Base-by-base conservation (phyloP, 1,140 invertebrate species). In the Nylanderia fulva region DNA sequence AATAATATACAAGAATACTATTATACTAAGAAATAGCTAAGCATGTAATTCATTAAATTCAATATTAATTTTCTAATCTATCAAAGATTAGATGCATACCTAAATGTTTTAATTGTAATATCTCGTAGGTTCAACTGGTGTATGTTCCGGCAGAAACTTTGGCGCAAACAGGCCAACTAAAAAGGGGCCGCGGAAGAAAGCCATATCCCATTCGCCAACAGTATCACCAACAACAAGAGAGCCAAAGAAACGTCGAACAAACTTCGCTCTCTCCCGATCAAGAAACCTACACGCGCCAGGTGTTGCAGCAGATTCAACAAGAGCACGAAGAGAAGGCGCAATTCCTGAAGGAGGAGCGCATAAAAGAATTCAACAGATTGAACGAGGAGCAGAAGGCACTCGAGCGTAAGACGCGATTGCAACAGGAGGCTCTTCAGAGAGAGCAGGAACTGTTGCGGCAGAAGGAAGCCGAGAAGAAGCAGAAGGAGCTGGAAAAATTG, bases 131-230 rank as follows among this genome's bases (percentile, higher is more conserved):
- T 18, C 97, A 98, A 92, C 91, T 98, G 61, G 94, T 98, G 0
- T 98, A 98, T 90, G 97, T 98, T 2, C 97, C 97, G 15, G 95
- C 97, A 42, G 97, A 98, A 91, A 97, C 96, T 0, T 92, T 98
- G 13, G 96, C 96, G 71, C 95, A 96, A 93, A 95, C 96, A 84
- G 91, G 91, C 75, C 93, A 94, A 52, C 18, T 84, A 6, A 94
- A 94, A 76, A 91, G 91, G 56, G 85, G 86, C 0, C 86, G 88
- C 68, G 91, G 87, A 56, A 92, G 91, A 48, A 80, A 92, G 27
- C 91, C 90, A 24, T 87, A 87, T 64, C 75, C 77, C 11, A 42
- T 75, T 29, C 95, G 77, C 86, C 94, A 85, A 90, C 94, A 83
- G 91, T 93, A 86, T 94, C 95, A 88, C 27, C 85, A 86, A 15